Evolutionary conservation across 2,888 invertebrate species (phyloP).

Genomic region (Hemicrepidius hirtus): DNA sequence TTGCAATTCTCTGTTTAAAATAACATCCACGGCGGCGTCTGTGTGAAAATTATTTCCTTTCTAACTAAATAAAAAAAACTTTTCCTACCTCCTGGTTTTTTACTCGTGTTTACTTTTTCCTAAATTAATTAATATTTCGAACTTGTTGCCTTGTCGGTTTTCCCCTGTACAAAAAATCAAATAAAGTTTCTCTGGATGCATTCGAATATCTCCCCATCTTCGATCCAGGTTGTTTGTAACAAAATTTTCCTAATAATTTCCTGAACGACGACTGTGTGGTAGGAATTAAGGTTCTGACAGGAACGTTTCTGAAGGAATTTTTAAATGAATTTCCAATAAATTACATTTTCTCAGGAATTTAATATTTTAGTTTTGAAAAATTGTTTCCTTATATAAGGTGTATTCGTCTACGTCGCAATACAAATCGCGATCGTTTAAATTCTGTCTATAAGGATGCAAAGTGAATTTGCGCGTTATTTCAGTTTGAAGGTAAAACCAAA

Average conservation of each 20-base stretch:
- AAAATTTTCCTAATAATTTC: slow-evolving; percentile 51
- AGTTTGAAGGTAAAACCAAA: slow-evolving; percentile 19
- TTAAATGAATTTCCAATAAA: slow-evolving; percentile 53
- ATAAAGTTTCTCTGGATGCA: slow-evolving; percentile 34
- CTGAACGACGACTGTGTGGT: slow-evolving; percentile 44
- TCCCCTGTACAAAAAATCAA: slow-evolving; percentile 23
- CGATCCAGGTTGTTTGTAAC: slow-evolving; percentile 44
- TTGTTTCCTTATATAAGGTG: slow-evolving; percentile 34
- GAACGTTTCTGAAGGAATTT: slow-evolving; percentile 48
- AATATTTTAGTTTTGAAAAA: slow-evolving; percentile 48
- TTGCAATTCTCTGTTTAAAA: slow-evolving; percentile 35
- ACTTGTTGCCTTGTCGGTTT: neutral
- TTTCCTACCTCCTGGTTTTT: neutral
- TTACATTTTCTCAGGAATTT: slow-evolving; percentile 48
- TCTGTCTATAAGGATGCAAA: slow-evolving; percentile 1
- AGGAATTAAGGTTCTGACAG: slow-evolving; percentile 49
- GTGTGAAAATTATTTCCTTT: slow-evolving; percentile 23
- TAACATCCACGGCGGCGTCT: slow-evolving; percentile 32
- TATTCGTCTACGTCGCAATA: neutral
- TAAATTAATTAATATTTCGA: slow-evolving; percentile 31
- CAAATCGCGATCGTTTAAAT: neutral
- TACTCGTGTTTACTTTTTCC: slow-evolving; percentile 23
- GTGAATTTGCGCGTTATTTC: slow-evolving; percentile 15
- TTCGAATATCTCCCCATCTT: slow-evolving; percentile 27
- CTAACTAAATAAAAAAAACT: slow-evolving; percentile 29